phyloP scores from a whole-genome alignment of 2,113 vertebrate species.

The Catharus fuscescens region DNA sequence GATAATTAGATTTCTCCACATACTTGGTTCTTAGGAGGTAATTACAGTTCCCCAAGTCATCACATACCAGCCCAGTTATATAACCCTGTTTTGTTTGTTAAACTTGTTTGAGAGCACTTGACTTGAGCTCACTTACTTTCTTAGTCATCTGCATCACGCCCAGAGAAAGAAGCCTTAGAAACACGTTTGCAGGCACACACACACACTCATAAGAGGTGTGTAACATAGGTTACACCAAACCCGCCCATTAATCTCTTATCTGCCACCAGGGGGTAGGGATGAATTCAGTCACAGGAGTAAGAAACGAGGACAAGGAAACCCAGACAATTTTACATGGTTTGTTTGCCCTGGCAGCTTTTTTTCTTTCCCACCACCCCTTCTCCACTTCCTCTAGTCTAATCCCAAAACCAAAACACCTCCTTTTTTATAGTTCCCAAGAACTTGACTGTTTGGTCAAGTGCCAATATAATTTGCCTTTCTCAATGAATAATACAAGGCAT shows the following conservation, averaged over 20 bases:
- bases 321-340: neutral
- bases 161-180: neutral
- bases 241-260: neutral
- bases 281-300: neutral
- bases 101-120: slow-evolving; percentile 55
- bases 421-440: neutral
- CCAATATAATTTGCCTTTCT: neutral
- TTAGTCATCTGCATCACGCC: slow-evolving; percentile 31
- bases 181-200: neutral
- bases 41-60: slow-evolving; percentile 31
- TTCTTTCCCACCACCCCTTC: neutral
- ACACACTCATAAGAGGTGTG: neutral
- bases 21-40: slow-evolving; percentile 1
- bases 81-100: slow-evolving; percentile 60
- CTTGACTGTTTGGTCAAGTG: neutral
- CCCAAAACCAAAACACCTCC: neutral
- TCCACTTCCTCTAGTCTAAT: neutral
- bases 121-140: neutral
- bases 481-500: neutral
- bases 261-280: neutral
- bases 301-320: neutral
- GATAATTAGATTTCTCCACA: slow-evolving; percentile 48
- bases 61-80: slow-evolving; percentile 36
- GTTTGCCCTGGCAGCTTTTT: neutral
- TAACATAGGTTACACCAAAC: neutral